Conservation (phyloP, 2,113 vertebrate species). For the Thunnus maccoyii region DNA sequence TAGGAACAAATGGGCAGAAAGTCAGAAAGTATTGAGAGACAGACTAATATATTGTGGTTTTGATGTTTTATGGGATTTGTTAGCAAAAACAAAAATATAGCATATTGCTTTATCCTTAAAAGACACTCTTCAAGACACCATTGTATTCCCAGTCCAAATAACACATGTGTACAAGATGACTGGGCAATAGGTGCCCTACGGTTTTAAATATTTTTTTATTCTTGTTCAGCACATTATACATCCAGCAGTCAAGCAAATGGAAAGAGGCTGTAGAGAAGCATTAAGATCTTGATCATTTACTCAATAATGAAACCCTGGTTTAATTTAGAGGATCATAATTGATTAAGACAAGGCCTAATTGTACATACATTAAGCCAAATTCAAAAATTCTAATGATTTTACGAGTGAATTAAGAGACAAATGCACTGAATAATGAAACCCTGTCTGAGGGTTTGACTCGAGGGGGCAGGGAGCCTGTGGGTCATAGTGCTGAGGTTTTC, state of each 20-base stretch:
- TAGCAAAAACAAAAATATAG: background rate
- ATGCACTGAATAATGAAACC: slow-evolving; percentile 50
- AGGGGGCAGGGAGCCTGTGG: slow-evolving; percentile 44
- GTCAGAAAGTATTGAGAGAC: too few relatives aligned
- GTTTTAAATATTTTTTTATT: background rate
- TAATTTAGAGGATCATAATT: slow-evolving; percentile 66
- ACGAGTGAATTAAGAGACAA: slow-evolving; percentile 42
- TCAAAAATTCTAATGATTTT: slow-evolving; percentile 64
- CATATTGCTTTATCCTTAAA: background rate
- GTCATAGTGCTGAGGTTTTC: slow-evolving; percentile 28
- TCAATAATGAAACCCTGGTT: slow-evolving; percentile 60
- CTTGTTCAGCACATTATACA: slow-evolving; percentile 1
- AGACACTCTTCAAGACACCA: background rate
- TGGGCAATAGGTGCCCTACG: background rate
- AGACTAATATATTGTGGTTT: background rate
- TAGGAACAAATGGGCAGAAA: too few relatives aligned
- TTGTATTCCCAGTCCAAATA: background rate
- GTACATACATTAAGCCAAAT: slow-evolving; percentile 61
- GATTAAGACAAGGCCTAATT: slow-evolving; percentile 60
- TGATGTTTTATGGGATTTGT: background rate
- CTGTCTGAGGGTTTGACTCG: slow-evolving; percentile 23
- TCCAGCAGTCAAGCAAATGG: slow-evolving; percentile 5
- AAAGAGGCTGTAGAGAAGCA: background rate
- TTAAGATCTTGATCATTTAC: slow-evolving; percentile 57
- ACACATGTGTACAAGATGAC: background rate